Base-by-base conservation (phyloP, 1,140 invertebrate species). In the Spodoptera frugiperda region DNA sequence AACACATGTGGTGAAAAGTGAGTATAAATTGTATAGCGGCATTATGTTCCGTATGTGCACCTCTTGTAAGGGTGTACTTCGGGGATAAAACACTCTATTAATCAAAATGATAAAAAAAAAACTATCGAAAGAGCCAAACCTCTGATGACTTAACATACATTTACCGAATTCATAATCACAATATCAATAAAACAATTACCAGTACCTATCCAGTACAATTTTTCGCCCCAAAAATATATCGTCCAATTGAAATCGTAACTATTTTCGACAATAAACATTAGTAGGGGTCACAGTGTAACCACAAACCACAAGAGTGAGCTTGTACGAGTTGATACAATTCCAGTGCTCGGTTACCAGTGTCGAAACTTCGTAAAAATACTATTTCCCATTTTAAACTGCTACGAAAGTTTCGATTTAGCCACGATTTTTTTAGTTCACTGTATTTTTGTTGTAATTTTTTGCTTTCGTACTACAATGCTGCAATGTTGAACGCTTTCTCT, bases 331-430 rank as follows among this genome's bases (percentile, higher is more conserved):
- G 72, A 75, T 75, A 75, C 71, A 74, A 74, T 74, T 74, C 44
- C 71, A 15, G 19, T 51, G 71, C 72, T 75, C 59, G 57, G 71
- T 63, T 74, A 30, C 59, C n/a, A 75, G 19, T 53, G 72, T 63
- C 72, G 57, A 75, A 75, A 75, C 72, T 75, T 75, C 39, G 46
- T 75, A 75, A 75, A 75, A 75, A 75, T 75, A 75, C 72, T 75
- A 65, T 63, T 63, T 44, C 54, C 72, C 48, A 63, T 75, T 75
- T 39, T 63, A 75, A 75, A 51, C 72, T 75, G 72, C 21, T 19
- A 51, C 59, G 15, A 75, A 75, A 75, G 72, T 75, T 61, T 75
- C 39, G 14, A 63, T 63, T 75, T 53, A 65, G 15, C 17, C 5
- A 21, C 46, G 21, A 70, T 33, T 53, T 17, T 53, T 2, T 39